Percentiles rank a stretch among this genome's conserved stretches.
Conservation (phyloP, 35 echinoderm and acorn worm species). For the Hemicentrotus pulcherrimus region DNA sequence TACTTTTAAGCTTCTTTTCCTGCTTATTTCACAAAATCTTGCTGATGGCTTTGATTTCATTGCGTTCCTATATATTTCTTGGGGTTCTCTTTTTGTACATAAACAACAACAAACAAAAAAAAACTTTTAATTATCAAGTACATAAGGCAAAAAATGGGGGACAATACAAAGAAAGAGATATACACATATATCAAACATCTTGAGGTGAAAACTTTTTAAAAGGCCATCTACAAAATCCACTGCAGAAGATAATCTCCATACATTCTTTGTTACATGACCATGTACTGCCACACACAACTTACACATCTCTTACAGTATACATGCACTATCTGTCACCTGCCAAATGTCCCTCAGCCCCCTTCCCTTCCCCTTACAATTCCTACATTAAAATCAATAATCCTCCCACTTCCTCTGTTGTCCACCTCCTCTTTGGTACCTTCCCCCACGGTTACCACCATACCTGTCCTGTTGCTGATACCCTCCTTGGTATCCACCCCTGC, state of each 20-base stretch:
- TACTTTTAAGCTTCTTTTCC: background rate
- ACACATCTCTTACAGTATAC: background rate
- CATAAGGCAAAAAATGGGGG: too few relatives aligned
- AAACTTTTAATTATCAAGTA: background rate
- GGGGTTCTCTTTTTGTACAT: background rate
- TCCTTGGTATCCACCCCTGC: background rate
- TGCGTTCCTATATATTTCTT: background rate
- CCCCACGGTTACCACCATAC: background rate
- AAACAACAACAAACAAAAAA: background rate
- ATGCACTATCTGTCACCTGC: background rate
- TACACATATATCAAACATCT: too few relatives aligned
- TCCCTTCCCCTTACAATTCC: background rate
- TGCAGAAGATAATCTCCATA: background rate
- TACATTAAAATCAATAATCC: slow-evolving; percentile 27
- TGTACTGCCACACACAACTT: background rate
- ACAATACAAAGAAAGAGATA: too few relatives aligned
- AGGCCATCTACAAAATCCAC: background rate
- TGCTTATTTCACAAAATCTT: background rate
- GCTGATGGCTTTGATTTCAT: background rate
- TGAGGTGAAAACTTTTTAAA: background rate
- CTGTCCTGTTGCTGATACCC: slow-evolving; percentile 36
- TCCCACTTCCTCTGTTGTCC: slow-evolving; percentile 49
- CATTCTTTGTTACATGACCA: background rate
- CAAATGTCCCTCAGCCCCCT: background rate
- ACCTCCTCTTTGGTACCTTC: background rate